Conservation (phyloP, 2,113 vertebrate species). For the Ictalurus furcatus region DNA sequence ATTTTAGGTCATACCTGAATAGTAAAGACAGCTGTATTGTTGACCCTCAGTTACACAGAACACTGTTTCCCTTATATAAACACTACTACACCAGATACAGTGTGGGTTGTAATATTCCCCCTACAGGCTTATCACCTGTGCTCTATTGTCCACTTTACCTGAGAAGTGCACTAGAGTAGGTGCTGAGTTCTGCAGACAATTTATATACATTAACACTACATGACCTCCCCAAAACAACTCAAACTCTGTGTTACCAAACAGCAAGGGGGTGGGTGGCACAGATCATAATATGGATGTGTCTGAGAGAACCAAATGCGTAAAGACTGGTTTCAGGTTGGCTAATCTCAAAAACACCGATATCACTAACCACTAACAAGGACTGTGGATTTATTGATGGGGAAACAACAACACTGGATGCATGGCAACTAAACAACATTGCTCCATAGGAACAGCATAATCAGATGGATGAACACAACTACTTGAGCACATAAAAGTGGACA, state of each 20-base stretch:
- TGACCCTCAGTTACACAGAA: background rate
- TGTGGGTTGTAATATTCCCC: background rate
- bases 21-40: background rate
- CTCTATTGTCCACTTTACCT: conserved; percentile 7
- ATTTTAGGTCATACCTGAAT: background rate
- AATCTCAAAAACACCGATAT: background rate
- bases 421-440: background rate
- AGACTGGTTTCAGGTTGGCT: background rate
- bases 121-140: background rate
- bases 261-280: background rate
- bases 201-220: background rate
- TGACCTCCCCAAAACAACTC: background rate
- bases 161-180: conserved; percentile 16
- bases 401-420: background rate
- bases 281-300: background rate
- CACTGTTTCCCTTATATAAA: background rate
- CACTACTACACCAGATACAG: background rate
- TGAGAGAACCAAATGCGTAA: background rate
- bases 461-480: background rate
- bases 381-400: background rate
- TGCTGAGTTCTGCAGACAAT: background rate
- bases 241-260: conserved; percentile 4
- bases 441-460: background rate
- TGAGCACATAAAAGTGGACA: background rate
- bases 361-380: background rate